phyloP scores from a whole-genome alignment of 2,797 vertebrate genomes.

The Telmatherina bonti region DNA sequence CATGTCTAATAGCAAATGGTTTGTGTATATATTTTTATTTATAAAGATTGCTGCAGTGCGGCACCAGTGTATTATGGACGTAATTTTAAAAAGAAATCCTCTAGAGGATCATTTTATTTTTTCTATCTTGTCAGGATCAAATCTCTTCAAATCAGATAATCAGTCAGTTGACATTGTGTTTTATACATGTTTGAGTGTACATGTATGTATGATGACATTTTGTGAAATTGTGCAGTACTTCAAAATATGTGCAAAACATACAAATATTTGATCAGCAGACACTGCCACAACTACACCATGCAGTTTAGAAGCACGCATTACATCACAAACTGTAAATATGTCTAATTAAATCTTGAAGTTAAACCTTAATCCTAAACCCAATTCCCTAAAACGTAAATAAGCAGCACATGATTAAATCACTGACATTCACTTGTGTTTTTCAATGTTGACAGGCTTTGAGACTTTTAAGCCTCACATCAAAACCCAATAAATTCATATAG shows the following conservation, averaged over 20 bases:
- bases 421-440: slow-evolving; percentile 8
- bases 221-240: too few species aligned
- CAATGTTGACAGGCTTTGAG: neutral
- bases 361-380: neutral
- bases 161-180: too few species aligned
- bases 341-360: neutral
- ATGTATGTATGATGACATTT: too few species aligned
- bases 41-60: too few species aligned
- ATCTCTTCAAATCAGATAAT: too few species aligned
- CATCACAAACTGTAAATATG: neutral
- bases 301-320: neutral
- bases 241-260: too few species aligned
- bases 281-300: neutral
- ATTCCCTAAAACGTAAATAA: neutral
- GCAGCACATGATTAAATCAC: neutral
- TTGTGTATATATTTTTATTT: too few species aligned
- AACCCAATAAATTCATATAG: slow-evolving; percentile 2
- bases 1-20: neutral
- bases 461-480: neutral
- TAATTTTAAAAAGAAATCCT: too few species aligned
- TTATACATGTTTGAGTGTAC: too few species aligned
- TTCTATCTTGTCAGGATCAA: too few species aligned
- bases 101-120: too few species aligned
- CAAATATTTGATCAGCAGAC: neutral
- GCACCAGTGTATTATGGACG: neutral